Evolutionary conservation across 2,888 invertebrate genomes (phyloP), one percentile per base, ranked within the genome.

Genomic region (Odontocerum albicorne): DNA sequence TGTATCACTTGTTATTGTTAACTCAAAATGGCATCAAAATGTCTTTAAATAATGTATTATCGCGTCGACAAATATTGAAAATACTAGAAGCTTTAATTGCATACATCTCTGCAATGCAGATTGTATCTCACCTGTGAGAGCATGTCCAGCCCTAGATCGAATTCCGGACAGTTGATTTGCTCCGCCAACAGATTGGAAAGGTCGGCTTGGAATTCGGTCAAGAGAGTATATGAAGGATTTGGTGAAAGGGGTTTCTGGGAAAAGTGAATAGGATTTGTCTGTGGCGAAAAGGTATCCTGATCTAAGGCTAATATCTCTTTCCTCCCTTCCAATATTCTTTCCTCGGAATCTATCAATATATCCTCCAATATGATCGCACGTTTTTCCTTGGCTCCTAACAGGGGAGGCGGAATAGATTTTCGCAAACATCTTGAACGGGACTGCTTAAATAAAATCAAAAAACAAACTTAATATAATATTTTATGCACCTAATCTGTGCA

Each of bases 381-480:
- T 21, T 15, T 40, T 47, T 49, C 54, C 49, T 49, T 44, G 42
- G 16, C 49, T 38, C 55, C 33, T 16, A 22, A 8, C 39, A 21
- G 32, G 51, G 39, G 39, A 39, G 31, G 19, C 15, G 39, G 33
- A 31, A 44, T 32, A 20, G 45, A 4, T 44, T 20, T 22, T 8
- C 51, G 57, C 33, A 44, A 44, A 51, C 61, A 61, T 61, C 57
- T 57, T 61, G 59, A 49, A 59, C 55, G 59, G 55, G 55, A 55
- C 61, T 61, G 57, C 45, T 56, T 42, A 39, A 38, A 61, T 45
- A 55, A 55, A 57, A 57, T 56, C 49, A 55, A 59, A 45, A 59
- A 50, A 22, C 31, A 49, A 45, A 54, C 50, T 36, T 31, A 53
- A 55, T 22, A 49, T 49, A 46, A 55, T 44, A 39, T 38, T 36